Evolutionary conservation across 2,113 vertebrate genomes (phyloP), one percentile per base, ranked within the genome.

Genomic region (Chroicocephalus ridibundus): DNA sequence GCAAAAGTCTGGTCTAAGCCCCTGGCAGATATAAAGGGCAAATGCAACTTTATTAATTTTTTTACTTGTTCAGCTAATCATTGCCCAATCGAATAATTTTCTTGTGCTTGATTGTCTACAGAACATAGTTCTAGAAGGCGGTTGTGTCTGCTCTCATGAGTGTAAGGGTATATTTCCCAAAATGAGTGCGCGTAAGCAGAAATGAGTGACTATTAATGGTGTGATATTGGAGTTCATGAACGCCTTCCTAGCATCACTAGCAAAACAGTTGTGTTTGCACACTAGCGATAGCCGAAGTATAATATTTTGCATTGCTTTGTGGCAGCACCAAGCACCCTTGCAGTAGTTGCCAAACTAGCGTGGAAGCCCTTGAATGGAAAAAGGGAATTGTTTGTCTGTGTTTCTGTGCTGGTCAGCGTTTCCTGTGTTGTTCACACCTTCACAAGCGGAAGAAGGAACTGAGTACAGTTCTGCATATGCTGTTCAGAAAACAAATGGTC

Each of bases 81-180:
- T 79, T 91, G 24, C 68, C 42, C 6, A 51, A 0, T 62, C 29
- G 64, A 68, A 82, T 68, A 38, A 31, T 58, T 78, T 71, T 46
- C 2, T 40, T 66, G 32, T 55, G 20, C 26, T 42, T 55, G 4
- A 26, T n/a, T 86, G 57, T 15, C 62, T 88, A 4, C 20, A 47
- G 42, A 85, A n/a, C 13, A 29, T 46, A 24, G 11, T 64, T 88
- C 25, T 70, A 21, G 31, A 65, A 69, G 29, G 10, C 38, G n/a
- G 0, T 1, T 0, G 11, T 62, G 13, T 36, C 46, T 54, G 12
- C 18, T 79, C 4, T n/a, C 22, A 13, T 46, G 20, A 54, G 8
- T 74, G 10, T 84, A 58, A 89, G 38, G 13, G 13, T 68, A 3
- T 46, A 31, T 82, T 81, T 87, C 27, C 11, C 44, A 32, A 78